A percentile compares a stretch with the other conserved stretches of the same genome.
Evolutionary conservation across 2,797 vertebrate genomes (phyloP).

Genomic region (Siniperca scherzeri): DNA sequence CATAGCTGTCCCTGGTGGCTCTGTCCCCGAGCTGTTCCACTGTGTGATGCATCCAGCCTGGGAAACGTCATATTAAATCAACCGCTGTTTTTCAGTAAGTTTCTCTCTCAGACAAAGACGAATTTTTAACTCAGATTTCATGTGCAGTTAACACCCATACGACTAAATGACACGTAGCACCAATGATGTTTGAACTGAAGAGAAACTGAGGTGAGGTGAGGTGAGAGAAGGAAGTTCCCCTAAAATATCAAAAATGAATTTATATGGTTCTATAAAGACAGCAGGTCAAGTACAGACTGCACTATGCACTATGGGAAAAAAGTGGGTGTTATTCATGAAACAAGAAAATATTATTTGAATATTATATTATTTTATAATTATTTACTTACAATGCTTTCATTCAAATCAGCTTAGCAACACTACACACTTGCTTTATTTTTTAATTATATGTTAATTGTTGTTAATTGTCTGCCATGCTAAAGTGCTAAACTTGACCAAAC

Average conservation of each 20-base stretch:
- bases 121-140: not conserved
- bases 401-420: not conserved
- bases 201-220: not conserved
- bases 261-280: not conserved
- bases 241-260: not conserved
- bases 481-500: not conserved
- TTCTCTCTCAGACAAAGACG: not conserved
- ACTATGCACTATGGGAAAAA: too few relatives aligned
- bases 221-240: not conserved
- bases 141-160: too few relatives aligned
- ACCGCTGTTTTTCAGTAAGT: not conserved
- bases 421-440: too few relatives aligned
- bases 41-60: slow-evolving; percentile 99
- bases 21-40: slow-evolving; percentile 98
- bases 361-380: too few relatives aligned
- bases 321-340: too few relatives aligned
- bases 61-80: not conserved
- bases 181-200: not conserved
- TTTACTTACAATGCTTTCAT: too few relatives aligned
- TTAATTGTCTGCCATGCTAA: not conserved
- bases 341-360: too few relatives aligned
- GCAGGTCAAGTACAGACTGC: too few relatives aligned
- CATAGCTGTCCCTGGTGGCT: slow-evolving; percentile 96
- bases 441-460: too few relatives aligned
- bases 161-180: not conserved